Base-by-base conservation (phyloP, 2,113 vertebrate species). In the Leptosomus discolor region DNA sequence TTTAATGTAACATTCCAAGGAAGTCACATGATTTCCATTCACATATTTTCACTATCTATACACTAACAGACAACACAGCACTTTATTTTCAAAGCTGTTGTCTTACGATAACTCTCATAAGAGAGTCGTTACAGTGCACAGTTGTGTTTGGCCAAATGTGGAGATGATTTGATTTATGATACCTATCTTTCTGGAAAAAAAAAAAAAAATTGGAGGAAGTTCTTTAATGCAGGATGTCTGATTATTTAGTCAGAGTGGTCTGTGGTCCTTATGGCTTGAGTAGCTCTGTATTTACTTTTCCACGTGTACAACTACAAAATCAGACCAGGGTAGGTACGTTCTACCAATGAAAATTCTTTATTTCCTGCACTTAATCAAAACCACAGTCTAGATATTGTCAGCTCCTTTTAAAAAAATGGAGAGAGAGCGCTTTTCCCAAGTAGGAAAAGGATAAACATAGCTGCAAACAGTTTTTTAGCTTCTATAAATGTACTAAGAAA, bases 1-100 rank as follows among this genome's bases (percentile, higher is more conserved):
- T 90, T 78, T 91, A 63, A 56, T 85, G n/a, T 16, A 75, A 45
- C 69, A 60, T 93, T 91, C 85, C 70, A 92, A 87, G 67, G 76
- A 93, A 96, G 84, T 91, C 65, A 78, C 45, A n/a, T 85, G 70
- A 67, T 85, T 89, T 93, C 73, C 70, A 90, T 80, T 92, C 90
- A 84, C 64, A 60, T 94, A 68, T 74, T 97, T 94, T 86, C 56
- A 74, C 91, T 96, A 92, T 91, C 91, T 78, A 89, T 60, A 51
- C 51, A 45, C 64, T 60, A 77, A 67, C 36, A 88, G 94, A 64
- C 34, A 90, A 45, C 53, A 70, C 20, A 53, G 19, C 58, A 58
- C 51, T 91, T 71, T 45, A 37, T 84, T 95, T 94, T 51, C 83
- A 91, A 92, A 92, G 68, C 36, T 86, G 27, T 69, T 74, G 68